phyloP scores from a whole-genome alignment of 2,113 vertebrate genomes.

The Sakesphorus luctuosus region DNA sequence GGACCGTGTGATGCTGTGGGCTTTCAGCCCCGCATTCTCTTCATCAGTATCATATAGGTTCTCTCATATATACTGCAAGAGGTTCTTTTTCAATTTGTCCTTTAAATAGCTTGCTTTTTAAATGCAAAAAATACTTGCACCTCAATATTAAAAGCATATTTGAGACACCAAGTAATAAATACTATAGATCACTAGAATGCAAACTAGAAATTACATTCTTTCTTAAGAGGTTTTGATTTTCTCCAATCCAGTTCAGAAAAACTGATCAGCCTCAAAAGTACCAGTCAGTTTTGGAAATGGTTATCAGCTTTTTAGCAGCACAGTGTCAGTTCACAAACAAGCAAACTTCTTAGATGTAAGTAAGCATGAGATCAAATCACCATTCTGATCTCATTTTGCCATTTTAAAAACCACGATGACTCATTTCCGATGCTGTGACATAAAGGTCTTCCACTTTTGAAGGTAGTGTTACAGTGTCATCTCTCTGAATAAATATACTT shows the following conservation, averaged over 20 bases:
- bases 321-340: not conserved
- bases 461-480: constrained; percentile 24
- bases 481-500: constrained; percentile 54
- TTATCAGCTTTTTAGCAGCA: not conserved
- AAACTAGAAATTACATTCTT: not conserved
- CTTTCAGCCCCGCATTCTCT: not conserved
- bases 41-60: not conserved
- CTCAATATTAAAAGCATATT: not conserved
- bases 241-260: not conserved
- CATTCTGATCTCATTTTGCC: constrained; percentile 19
- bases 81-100: not conserved
- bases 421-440: constrained; percentile 20
- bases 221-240: not conserved
- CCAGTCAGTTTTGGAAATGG: not conserved
- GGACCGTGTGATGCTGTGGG: not conserved
- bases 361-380: not conserved
- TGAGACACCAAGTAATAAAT: not conserved
- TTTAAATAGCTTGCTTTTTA: not conserved
- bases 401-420: constrained; percentile 20
- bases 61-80: not conserved
- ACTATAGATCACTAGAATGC: not conserved
- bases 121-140: not conserved
- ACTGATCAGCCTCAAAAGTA: not conserved
- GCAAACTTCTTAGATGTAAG: not conserved
- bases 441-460: not conserved